phyloP scores from a whole-genome alignment of 2,797 vertebrate genomes.

The Gila robusta region DNA sequence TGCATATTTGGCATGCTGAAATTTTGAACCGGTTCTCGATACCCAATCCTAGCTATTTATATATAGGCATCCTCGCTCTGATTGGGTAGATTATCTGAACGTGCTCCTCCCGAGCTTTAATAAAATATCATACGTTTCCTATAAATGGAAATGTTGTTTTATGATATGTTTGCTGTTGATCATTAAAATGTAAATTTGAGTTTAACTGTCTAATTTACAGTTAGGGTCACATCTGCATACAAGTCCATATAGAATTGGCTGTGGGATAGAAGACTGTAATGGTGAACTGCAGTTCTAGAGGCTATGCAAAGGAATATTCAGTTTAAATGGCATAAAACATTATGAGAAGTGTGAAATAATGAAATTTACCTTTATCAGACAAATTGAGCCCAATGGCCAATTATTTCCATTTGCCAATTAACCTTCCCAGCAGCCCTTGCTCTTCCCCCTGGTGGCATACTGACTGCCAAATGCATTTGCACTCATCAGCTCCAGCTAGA shows the following conservation, averaged over 20 bases:
- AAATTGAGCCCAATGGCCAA: constrained; percentile 79
- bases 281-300: background rate
- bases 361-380: constrained; percentile 77
- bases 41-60: no score
- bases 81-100: background rate
- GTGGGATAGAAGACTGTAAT: background rate
- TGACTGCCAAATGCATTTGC: constrained; percentile 76
- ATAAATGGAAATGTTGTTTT: background rate
- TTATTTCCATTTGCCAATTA: constrained; percentile 82
- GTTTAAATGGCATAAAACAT: constrained; percentile 19
- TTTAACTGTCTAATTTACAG: background rate
- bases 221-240: constrained; percentile 55
- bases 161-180: background rate
- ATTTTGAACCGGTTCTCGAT: no score
- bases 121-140: background rate
- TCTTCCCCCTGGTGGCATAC: constrained; percentile 62
- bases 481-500: constrained; percentile 68
- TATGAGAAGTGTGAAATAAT: constrained; percentile 62
- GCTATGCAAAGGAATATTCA: constrained; percentile 10
- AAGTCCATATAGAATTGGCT: background rate
- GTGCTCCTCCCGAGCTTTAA: background rate
- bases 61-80: background rate
- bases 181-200: background rate
- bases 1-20: background rate
- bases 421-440: constrained; percentile 74